Percentiles rank a stretch among this genome's conserved stretches.
Conservation (phyloP, 2,113 vertebrate species). For the Vombatus ursinus region DNA sequence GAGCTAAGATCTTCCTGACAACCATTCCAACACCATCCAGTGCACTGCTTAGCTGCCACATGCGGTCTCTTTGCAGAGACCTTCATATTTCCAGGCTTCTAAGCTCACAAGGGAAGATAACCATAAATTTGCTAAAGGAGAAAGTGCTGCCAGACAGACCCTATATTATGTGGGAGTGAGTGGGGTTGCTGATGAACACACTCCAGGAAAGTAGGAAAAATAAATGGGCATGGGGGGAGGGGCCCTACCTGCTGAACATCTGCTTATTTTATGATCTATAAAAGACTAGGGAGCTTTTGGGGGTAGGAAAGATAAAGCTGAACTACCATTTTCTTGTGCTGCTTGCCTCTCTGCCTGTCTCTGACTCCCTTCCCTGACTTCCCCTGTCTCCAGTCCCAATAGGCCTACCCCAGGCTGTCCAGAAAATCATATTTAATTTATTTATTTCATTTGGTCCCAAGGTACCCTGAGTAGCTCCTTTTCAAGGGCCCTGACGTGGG, state of each 20-base stretch:
- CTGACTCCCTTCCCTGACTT: background rate
- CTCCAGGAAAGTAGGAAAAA: background rate
- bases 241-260: background rate
- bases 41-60: background rate
- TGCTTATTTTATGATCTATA: background rate
- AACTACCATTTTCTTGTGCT: background rate
- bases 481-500: slow-evolving; percentile 56
- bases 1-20: background rate
- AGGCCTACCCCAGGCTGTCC: slow-evolving; percentile 24
- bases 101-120: background rate
- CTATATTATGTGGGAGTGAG: background rate
- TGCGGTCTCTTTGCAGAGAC: background rate
- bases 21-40: background rate
- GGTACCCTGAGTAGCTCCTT: slow-evolving; percentile 54
- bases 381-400: accelerated
- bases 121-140: background rate
- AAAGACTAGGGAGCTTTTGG: background rate
- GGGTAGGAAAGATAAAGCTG: background rate
- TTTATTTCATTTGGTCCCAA: slow-evolving; percentile 62
- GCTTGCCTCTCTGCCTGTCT: accelerated
- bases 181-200: background rate
- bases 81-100: background rate
- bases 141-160: background rate
- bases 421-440: slow-evolving; percentile 65
- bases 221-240: background rate